Conservation (phyloP, 1,140 invertebrate genomes). For the Lysiphlebus fabarum region DNA sequence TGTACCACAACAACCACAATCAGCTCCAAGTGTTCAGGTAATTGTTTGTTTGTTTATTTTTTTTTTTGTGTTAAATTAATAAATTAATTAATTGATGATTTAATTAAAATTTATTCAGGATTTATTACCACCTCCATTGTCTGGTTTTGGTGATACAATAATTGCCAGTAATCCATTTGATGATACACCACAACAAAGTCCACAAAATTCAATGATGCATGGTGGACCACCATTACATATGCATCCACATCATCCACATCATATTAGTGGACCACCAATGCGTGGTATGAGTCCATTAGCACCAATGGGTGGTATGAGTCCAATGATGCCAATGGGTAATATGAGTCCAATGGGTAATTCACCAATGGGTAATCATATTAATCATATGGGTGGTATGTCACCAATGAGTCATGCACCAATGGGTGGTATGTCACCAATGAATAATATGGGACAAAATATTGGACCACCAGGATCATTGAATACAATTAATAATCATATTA, state of each 20-base stretch:
- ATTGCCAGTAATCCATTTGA: constrained; percentile 94
- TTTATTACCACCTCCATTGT: constrained; percentile 75
- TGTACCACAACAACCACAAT: constrained; percentile 53
- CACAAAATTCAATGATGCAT: constrained; percentile 62
- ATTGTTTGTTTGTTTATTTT: no score
- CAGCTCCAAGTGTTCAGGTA: constrained; percentile 55
- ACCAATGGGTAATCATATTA: constrained; percentile 59
- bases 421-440: constrained; percentile 66
- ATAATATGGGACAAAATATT: constrained; percentile 66
- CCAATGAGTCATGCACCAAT: constrained; percentile 63
- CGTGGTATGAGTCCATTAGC: constrained; percentile 56
- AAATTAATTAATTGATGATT: neutral
- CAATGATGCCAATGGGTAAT: constrained; percentile 59
- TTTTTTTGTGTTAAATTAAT: neutral
- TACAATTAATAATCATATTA: constrained; percentile 63
- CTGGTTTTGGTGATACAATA: constrained; percentile 88
- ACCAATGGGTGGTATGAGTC: constrained; percentile 69
- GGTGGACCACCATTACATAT: constrained; percentile 57
- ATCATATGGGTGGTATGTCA: constrained; percentile 59
- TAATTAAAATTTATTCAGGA: constrained; percentile 60
- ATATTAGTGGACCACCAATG: constrained; percentile 66
- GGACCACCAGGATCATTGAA: constrained; percentile 54
- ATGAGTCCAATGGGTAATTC: constrained; percentile 53
- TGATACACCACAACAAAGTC: constrained; percentile 73
- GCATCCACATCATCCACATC: constrained; percentile 57